Conservation (phyloP, 2,797 vertebrate genomes). For the Fringilla coelebs region DNA sequence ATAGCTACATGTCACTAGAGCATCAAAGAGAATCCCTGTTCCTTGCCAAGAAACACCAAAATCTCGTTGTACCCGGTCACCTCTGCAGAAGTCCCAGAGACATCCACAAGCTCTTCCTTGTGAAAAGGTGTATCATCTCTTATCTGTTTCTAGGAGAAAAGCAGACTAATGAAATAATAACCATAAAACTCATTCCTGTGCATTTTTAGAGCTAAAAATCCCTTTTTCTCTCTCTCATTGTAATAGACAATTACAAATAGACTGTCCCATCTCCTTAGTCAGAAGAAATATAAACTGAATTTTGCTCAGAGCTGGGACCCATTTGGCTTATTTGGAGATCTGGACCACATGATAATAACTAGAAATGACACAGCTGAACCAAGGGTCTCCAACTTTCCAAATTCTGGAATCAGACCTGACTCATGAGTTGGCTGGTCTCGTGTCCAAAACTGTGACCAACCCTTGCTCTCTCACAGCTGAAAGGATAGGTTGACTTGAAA, state of each 20-base stretch:
- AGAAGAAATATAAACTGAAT: neutral
- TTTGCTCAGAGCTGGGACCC: neutral
- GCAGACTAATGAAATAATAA: neutral
- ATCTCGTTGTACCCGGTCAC: neutral
- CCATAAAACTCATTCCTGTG: neutral
- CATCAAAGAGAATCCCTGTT: neutral
- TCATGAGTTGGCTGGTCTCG: neutral
- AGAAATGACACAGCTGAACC: neutral
- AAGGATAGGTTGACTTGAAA: constrained; percentile 1
- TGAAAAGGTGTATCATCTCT: neutral
- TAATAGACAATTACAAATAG: neutral
- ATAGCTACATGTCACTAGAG: neutral
- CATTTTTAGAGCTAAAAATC: neutral
- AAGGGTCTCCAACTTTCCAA: neutral
- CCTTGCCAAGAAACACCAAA: neutral
- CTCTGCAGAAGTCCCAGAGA: neutral
- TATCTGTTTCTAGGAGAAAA: neutral
- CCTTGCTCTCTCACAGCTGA: neutral
- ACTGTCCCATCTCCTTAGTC: neutral
- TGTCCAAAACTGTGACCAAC: neutral
- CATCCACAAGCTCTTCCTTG: neutral
- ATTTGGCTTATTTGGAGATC: neutral
- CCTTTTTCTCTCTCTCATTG: neutral
- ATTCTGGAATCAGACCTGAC: neutral
- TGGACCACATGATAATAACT: neutral